Percentiles rank a stretch among this genome's conserved stretches.
phyloP scores from a whole-genome alignment of 2,113 vertebrate genomes.

The Falcunculus frontatus region DNA sequence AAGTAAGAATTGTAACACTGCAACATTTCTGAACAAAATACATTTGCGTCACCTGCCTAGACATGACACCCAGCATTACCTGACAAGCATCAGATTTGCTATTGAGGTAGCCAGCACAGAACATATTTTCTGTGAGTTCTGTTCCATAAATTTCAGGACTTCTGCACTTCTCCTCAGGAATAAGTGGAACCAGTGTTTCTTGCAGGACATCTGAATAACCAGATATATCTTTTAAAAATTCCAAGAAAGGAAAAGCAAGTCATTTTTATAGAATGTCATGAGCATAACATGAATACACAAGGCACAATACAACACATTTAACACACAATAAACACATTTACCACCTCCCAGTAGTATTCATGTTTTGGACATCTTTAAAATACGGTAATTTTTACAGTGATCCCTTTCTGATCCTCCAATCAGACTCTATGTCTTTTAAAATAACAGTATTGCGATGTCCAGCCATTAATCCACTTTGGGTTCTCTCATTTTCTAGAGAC shows the following conservation, averaged over 20 bases:
- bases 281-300: neutral
- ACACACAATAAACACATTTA: neutral
- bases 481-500: neutral
- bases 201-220: conserved; percentile 77
- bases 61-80: conserved; percentile 68
- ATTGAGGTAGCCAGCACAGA: conserved; percentile 85
- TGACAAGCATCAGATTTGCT: conserved; percentile 87
- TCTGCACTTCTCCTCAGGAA: conserved; percentile 78
- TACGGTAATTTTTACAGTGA: neutral
- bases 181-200: conserved; percentile 80
- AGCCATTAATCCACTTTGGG: neutral
- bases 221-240: conserved; percentile 62
- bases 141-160: conserved; percentile 83
- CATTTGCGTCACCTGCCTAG: neutral
- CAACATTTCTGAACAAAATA: neutral
- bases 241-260: neutral
- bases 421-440: neutral
- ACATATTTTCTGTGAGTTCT: conserved; percentile 86
- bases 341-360: neutral
- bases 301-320: neutral
- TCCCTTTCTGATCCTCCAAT: neutral
- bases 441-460: neutral
- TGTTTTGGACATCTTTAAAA: neutral
- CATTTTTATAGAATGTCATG: neutral
- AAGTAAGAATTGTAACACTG: neutral